These are phyloP conservation scores for Phymorhynchus buccinoides DNA, from an alignment of 1,140 invertebrate species.

Conservation along the genomic window DNA sequence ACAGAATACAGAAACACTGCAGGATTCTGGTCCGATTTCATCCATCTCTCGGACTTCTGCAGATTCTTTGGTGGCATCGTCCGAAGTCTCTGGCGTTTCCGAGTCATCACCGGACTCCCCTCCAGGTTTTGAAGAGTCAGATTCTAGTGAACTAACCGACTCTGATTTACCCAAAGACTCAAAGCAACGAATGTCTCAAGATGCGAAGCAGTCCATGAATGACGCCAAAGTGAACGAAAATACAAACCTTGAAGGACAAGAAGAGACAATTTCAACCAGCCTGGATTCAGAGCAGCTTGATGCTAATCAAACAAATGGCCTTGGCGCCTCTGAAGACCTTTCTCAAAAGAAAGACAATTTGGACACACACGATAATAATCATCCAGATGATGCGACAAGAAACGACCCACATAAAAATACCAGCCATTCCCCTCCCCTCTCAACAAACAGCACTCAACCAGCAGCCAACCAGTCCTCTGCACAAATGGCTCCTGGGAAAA, in stretches of 20 bases:
- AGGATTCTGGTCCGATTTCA: background rate
- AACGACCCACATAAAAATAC: background rate
- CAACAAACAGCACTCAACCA: background rate
- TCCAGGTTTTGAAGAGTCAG: too few relatives aligned
- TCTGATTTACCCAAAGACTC: too few relatives aligned
- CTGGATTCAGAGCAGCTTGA: too few relatives aligned
- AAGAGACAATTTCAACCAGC: too few relatives aligned
- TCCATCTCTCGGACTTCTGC: background rate
- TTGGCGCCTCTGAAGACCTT: background rate
- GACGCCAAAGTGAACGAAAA: too few relatives aligned
- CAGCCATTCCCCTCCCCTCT: background rate
- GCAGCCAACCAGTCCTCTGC: background rate
- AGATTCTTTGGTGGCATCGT: background rate
- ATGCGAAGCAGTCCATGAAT: too few relatives aligned
- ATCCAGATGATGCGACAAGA: background rate
- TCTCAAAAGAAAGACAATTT: background rate
- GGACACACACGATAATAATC: background rate
- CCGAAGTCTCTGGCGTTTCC: background rate
- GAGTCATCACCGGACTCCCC: background rate
- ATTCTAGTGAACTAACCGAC: too few relatives aligned
- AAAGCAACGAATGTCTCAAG: background rate
- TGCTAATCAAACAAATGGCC: too few relatives aligned
- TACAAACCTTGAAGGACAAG: too few relatives aligned
- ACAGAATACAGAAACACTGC: background rate
- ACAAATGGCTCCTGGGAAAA: too few relatives aligned